Evolutionary conservation across 1,140 invertebrate species (phyloP).

Genomic region (Rhizoglyphus robini): DNA sequence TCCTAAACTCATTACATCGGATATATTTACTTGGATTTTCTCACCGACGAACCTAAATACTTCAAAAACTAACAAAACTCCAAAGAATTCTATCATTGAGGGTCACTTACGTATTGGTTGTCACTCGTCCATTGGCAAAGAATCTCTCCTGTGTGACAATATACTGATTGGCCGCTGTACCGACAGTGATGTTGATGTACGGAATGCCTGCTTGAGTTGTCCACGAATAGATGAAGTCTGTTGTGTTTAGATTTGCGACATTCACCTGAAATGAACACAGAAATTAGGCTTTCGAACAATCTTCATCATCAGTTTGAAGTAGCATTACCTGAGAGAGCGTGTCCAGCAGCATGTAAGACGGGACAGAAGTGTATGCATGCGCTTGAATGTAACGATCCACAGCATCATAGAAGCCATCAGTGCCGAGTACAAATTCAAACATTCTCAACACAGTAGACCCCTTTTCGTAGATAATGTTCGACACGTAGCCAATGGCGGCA

Average conservation of each 20-base stretch:
- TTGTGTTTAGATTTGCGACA: no score
- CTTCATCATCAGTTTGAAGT: no score
- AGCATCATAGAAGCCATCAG: slow-evolving; percentile 71
- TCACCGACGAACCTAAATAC: no score
- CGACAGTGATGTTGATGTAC: background rate
- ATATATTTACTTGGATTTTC: no score
- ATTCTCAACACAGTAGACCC: background rate
- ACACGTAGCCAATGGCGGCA: slow-evolving; percentile 74
- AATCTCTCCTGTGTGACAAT: slow-evolving; percentile 30
- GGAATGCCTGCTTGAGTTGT: slow-evolving; percentile 81
- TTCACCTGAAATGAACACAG: no score
- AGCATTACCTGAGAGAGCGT: slow-evolving; percentile 26
- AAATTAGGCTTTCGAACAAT: no score
- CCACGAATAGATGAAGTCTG: slow-evolving; percentile 74
- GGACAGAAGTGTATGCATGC: slow-evolving; percentile 78
- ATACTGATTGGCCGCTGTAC: background rate
- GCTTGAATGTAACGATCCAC: slow-evolving; percentile 81
- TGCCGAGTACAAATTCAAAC: slow-evolving; percentile 18
- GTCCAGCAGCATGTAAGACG: slow-evolving; percentile 76
- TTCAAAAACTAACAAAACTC: no score
- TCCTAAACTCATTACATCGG: no score
- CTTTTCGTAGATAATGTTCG: slow-evolving; percentile 79
- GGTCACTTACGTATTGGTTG: slow-evolving; percentile 1
- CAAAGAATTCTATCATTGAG: no score
- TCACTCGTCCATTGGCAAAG: slow-evolving; percentile 29